These are phyloP conservation scores for Caenorhabditis remanei DNA, from an alignment of 1,140 invertebrate species.

Conservation along the genomic window DNA sequence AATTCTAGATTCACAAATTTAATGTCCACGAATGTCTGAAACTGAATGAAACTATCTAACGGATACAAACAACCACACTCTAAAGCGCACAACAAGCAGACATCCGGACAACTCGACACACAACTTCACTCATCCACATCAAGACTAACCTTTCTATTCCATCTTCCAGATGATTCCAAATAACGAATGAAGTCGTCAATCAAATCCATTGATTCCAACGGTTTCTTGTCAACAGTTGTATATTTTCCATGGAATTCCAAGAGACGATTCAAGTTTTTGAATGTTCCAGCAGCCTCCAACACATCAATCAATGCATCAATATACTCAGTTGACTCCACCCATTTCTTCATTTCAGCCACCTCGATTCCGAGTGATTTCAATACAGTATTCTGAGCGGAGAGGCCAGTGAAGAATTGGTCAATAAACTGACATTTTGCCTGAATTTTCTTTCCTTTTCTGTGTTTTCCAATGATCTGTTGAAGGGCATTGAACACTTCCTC, in stretches of 20 bases:
- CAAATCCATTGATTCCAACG: constrained; percentile 5
- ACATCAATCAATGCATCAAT: not conserved
- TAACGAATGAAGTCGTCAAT: constrained; percentile 13
- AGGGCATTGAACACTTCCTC: not conserved
- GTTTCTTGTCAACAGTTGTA: constrained; percentile 34
- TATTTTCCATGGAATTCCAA: constrained; percentile 33
- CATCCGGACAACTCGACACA: too few species aligned
- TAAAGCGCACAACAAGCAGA: too few species aligned
- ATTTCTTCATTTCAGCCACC: not conserved
- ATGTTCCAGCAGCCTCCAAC: not conserved
- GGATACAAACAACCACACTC: too few species aligned
- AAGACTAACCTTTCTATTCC: constrained; percentile 4
- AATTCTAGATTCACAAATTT: too few species aligned
- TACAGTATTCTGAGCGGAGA: not conserved
- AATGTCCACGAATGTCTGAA: too few species aligned
- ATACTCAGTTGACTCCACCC: constrained; percentile 19
- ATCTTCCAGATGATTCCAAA: not conserved
- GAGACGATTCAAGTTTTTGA: constrained; percentile 3
- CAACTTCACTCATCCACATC: too few species aligned
- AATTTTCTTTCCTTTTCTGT: too few species aligned
- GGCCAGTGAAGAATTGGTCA: constrained; percentile 6
- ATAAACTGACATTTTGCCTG: not conserved
- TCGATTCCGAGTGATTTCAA: not conserved
- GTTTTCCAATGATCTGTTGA: not conserved
- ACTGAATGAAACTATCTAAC: too few species aligned